Evolutionary conservation across 2,888 invertebrate genomes (phyloP), one percentile per base, ranked within the genome.

Genomic region (Cephus rjabovi): DNA sequence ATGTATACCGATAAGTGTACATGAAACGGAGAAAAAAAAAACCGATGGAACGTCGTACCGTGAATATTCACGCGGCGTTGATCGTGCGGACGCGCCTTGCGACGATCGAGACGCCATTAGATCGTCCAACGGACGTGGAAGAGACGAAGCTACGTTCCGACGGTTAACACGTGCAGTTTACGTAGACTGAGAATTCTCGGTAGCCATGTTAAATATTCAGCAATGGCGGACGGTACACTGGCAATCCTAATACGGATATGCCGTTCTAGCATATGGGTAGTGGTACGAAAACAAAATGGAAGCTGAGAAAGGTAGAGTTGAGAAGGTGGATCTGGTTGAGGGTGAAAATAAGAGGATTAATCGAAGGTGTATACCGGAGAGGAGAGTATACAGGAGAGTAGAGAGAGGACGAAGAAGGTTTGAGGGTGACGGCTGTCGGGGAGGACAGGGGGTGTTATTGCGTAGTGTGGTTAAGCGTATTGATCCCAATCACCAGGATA

Each of bases 401-500:
- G 33, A 76, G 34, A 40, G 76, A 40, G 23, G 56, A n/a, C 71
- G 71, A 71, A 33, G 71, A 35, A 35, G 71, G 23, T 23, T 23
- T 0, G 71, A n/a, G 71, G 71, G 31, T 6, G 71, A 31, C 71
- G 71, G 30, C 71, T 71, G 71, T 12, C 0, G 33, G 71, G 15
- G 34, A 30, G 71, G 11, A 4, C 33, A 31, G 71, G 71, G 71
- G 71, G 23, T 56, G 56, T 56, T 56, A 56, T 56, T 56, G 56
- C 56, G 56, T 56, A 56, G 85, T 84, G 84, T 85, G 85, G 86
- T 86, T 86, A 56, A 86, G 85, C 87, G 87, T 87, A 87, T 87
- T 86, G 87, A 87, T 87, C 87, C 87, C 85, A 86, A 87, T 87
- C 86, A 85, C 86, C 81, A 83, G 83, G 84, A 85, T 84, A 83